Evolutionary conservation across 2,113 vertebrate genomes (phyloP).

Genomic region (Barbus barbus): DNA sequence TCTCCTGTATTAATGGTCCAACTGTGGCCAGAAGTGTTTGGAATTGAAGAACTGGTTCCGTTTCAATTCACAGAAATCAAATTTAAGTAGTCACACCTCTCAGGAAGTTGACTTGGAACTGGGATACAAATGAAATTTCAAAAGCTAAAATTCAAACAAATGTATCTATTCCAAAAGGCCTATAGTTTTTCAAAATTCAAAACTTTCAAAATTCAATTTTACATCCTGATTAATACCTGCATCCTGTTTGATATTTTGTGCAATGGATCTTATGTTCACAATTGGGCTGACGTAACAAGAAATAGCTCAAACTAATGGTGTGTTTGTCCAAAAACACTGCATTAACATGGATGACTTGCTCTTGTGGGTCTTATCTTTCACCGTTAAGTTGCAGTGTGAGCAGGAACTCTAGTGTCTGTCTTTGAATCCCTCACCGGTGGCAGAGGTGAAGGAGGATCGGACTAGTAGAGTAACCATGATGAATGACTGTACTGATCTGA

Average conservation of each 20-base stretch:
- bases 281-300: not conserved
- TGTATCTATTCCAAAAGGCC: not conserved
- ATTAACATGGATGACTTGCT: conserved; percentile 13
- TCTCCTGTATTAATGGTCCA: not conserved
- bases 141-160: not conserved
- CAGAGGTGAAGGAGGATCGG: conserved; percentile 70
- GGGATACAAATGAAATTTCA: not conserved
- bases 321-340: not conserved
- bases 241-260: too few species aligned
- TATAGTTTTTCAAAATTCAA: not conserved
- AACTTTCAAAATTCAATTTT: too few species aligned
- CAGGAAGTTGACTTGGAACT: not conserved
- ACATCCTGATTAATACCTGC: too few species aligned
- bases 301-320: not conserved
- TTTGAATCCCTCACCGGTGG: conserved; percentile 64
- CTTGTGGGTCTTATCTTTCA: conserved; percentile 23
- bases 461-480: conserved; percentile 65
- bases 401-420: conserved; percentile 55
- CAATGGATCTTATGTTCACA: not conserved
- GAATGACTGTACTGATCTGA: conserved; percentile 73
- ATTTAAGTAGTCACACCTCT: not conserved
- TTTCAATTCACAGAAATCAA: not conserved
- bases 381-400: conserved; percentile 14
- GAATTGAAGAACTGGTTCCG: not conserved
- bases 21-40: not conserved